A percentile compares a stretch with the other conserved stretches of the same genome.
Conservation (phyloP, 2,888 invertebrate genomes). For the Zaprionus bogoriensis region DNA sequence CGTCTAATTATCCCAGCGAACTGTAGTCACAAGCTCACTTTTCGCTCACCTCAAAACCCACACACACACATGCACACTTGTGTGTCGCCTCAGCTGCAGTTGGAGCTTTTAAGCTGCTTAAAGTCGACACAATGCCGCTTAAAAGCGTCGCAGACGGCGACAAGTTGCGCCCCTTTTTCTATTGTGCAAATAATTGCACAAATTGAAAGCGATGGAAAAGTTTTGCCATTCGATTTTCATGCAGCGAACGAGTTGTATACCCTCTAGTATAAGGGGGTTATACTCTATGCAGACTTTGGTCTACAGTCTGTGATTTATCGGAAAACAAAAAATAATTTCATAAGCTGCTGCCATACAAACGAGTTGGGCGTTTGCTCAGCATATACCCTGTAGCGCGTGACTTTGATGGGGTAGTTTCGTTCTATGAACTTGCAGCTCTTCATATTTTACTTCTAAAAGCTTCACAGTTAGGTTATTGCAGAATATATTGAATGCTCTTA, state of each 20-base stretch:
- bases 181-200: not conserved
- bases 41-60: not conserved
- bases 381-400: not conserved
- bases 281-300: too few relatives aligned
- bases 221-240: not conserved
- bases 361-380: not conserved
- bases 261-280: too few relatives aligned
- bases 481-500: too few relatives aligned
- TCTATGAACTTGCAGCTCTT: too few relatives aligned
- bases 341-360: not conserved
- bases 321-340: too few relatives aligned
- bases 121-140: not conserved
- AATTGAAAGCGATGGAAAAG: not conserved
- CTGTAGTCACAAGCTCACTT: not conserved
- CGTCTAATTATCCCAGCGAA: constrained; percentile 4
- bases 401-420: not conserved
- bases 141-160: not conserved
- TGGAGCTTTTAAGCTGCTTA: constrained; percentile 1
- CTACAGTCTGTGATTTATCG: too few relatives aligned
- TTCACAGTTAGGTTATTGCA: too few relatives aligned
- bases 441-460: too few relatives aligned
- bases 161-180: not conserved
- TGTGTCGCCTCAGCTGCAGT: not conserved
- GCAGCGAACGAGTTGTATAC: not conserved
- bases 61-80: not conserved